These are phyloP conservation scores for Oenanthe oenanthe DNA, from an alignment of 2,113 vertebrate genomes.

Conservation along the genomic window DNA sequence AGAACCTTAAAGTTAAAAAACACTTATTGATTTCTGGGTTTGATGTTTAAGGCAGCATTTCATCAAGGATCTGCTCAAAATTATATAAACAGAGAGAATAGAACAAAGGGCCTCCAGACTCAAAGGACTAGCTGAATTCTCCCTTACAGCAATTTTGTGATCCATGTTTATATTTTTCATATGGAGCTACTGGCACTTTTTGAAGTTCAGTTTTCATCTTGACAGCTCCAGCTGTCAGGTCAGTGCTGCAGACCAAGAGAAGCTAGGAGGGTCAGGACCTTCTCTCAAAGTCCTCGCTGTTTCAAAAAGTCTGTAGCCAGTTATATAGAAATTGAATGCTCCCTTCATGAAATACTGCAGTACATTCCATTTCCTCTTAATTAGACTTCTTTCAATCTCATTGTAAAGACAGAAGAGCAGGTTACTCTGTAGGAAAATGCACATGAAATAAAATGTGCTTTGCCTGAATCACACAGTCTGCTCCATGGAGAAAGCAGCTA, in stretches of 20 bases:
- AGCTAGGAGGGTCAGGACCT: not conserved
- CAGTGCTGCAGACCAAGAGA: not conserved
- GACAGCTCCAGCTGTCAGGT: not conserved
- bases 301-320: not conserved
- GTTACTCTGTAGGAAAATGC: not conserved
- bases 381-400: not conserved
- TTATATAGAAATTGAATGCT: not conserved
- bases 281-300: not conserved
- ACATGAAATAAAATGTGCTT: not conserved
- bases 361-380: not conserved
- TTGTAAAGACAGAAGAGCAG: not conserved
- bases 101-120: not conserved
- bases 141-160: not conserved
- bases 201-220: not conserved
- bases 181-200: not conserved
- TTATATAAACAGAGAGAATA: not conserved
- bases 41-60: not conserved
- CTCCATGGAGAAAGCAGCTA: not conserved
- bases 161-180: not conserved
- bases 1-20: not conserved
- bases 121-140: not conserved
- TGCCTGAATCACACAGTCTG: not conserved
- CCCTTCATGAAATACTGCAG: not conserved
- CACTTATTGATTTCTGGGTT: not conserved
- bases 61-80: not conserved